Evolutionary conservation across 2,797 vertebrate species (phyloP), one percentile per base, ranked within the genome.

Genomic region (Syncerus caffer): DNA sequence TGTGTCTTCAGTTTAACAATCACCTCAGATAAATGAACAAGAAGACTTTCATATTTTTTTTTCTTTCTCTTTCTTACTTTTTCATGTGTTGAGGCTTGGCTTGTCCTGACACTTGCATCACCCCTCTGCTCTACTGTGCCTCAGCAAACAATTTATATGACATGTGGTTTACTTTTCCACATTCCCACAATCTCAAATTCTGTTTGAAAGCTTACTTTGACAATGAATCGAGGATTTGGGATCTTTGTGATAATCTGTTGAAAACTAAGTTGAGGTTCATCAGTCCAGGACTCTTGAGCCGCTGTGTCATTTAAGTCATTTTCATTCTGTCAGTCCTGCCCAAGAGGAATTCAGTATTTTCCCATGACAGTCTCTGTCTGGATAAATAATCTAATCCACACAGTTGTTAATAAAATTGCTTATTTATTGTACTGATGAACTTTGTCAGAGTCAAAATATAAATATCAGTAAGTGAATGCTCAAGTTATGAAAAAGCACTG

Each of bases 301-400:
- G 96, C 90, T 95, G 96, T 84, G 83, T 96, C 97, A 96, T 89
- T 97, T 55, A 98, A 98, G 97, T 96, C 62, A 97, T 98, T 98
- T 98, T 97, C 97, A 97, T 98, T 97, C 91, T 98, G 85, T 93
- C 6, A 83, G 57, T 95, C 82, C 90, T 97, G 95, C 91, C 91
- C 47, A 79, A 96, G 76, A 93, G 27, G 90, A 92, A 89, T 74
- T 97, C 11, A 38, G 79, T 90, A 53, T 82, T 96, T 98, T 98
- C 92, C 96, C 93, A 95, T 96, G 97, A 96, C 96, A 98, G 95
- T 93, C 90, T 97, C 87, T 94, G 27, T 29, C n/a, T 98, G 91
- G 29, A 93, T 98, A 97, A 98, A 97, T 97, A 58, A 94, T 93
- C 76, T 96, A 92, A 97, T 60, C 38, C 60, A 95, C 31, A 45